These are phyloP conservation scores for Drosophila pseudotakahashii DNA, from an alignment of 2,888 invertebrate species.

Conservation along the genomic window DNA sequence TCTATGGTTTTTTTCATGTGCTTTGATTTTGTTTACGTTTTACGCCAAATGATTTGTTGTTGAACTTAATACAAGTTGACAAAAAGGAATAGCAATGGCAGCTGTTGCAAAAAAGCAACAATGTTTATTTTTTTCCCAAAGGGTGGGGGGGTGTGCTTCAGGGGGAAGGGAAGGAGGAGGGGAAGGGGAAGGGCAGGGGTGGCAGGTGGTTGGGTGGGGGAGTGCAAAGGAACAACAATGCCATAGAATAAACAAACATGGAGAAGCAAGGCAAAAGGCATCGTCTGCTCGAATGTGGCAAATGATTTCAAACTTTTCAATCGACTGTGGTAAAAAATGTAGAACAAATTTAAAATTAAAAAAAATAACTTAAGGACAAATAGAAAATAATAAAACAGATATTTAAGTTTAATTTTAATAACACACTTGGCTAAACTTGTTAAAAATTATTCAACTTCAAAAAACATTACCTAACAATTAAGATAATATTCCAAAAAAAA, in stretches of 20 bases:
- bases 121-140: conserved; percentile 31
- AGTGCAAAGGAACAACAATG: conserved; percentile 52
- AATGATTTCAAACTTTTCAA: conserved; percentile 52
- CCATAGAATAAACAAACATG: conserved; percentile 62
- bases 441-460: too few species aligned
- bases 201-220: conserved; percentile 5
- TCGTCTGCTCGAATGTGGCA: conserved; percentile 51
- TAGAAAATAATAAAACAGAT: too few species aligned
- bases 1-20: conserved; percentile 49
- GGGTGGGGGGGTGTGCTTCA: conserved; percentile 9
- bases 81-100: conserved; percentile 69
- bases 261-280: conserved; percentile 36
- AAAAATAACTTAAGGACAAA: too few species aligned
- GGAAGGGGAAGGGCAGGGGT: neutral
- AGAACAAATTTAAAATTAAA: too few species aligned
- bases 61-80: conserved; percentile 77
- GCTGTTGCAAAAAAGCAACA: conserved; percentile 77
- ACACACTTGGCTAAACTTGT: too few species aligned
- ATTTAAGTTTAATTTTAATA: too few species aligned
- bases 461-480: too few species aligned
- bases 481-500: too few species aligned
- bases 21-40: conserved; percentile 74
- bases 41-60: conserved; percentile 77
- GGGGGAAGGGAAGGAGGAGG: too few species aligned
- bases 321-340: conserved; percentile 2